Evolutionary conservation across 2,888 invertebrate genomes (phyloP).

Genomic region (Allacma fusca): DNA sequence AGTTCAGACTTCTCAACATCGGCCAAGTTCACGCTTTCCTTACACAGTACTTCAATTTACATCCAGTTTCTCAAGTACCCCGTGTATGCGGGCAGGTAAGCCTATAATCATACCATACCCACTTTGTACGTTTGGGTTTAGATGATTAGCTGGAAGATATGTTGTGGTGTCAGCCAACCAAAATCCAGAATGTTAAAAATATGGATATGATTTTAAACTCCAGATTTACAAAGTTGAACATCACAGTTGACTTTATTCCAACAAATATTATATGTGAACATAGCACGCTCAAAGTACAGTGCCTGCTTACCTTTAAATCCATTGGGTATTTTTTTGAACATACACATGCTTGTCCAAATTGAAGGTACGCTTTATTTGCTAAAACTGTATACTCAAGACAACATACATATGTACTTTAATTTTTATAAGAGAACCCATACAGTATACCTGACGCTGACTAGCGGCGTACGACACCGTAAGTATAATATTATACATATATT

Average conservation of each 20-base stretch:
- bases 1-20: no score
- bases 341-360: background rate
- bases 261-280: background rate
- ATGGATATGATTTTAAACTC: no score
- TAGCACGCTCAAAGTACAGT: background rate
- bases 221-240: background rate
- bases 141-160: no score
- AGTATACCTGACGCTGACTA: background rate
- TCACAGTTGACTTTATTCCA: slow-evolving; percentile 2
- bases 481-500: background rate
- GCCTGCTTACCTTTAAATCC: background rate
- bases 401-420: no score
- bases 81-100: no score
- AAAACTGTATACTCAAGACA: background rate
- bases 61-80: no score
- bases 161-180: no score
- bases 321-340: background rate
- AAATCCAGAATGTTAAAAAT: no score
- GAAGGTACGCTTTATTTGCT: slow-evolving; percentile 2
- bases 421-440: background rate
- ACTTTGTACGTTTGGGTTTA: no score
- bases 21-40: no score
- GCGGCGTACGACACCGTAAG: background rate
- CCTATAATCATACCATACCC: no score
- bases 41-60: no score